Percentiles rank a stretch among this genome's conserved stretches.
Evolutionary conservation across 1,140 invertebrate genomes (phyloP).

Genomic region (Drosophila burlai): DNA sequence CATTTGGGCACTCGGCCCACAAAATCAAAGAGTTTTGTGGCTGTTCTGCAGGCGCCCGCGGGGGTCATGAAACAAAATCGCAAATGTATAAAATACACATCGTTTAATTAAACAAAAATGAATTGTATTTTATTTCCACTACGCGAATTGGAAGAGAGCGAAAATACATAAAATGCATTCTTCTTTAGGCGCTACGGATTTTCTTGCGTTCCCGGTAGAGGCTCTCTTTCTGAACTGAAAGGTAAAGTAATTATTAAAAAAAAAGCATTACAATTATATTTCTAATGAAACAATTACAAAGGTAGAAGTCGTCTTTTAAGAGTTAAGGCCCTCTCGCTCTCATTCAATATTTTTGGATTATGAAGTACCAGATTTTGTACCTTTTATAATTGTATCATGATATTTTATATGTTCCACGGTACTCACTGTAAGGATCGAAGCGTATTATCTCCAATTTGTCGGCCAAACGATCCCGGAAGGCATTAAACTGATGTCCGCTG

Average conservation of each 20-base stretch:
- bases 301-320: not conserved
- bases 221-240: slow-evolving; percentile 88
- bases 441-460: slow-evolving; percentile 91
- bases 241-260: not conserved
- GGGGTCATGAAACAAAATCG: not conserved
- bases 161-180: not conserved
- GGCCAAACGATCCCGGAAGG: slow-evolving; percentile 89
- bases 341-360: not conserved
- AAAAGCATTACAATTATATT: not conserved
- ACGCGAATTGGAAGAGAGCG: not conserved
- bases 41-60: not conserved
- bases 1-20: slow-evolving; percentile 1
- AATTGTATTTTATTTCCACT: slow-evolving; percentile 13
- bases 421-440: slow-evolving; percentile 92
- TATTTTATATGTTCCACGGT: not conserved
- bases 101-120: not conserved
- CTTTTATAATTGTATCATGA: not conserved
- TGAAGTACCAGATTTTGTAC: not conserved
- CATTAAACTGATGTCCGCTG: slow-evolving; percentile 90
- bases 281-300: not conserved
- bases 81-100: not conserved
- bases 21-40: slow-evolving; percentile 7
- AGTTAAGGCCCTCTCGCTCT: not conserved
- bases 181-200: slow-evolving; percentile 86
- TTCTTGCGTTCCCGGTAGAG: slow-evolving; percentile 89